These are phyloP conservation scores for Trichonephila clavata DNA, from an alignment of 1,140 invertebrate species.

Conservation along the genomic window DNA sequence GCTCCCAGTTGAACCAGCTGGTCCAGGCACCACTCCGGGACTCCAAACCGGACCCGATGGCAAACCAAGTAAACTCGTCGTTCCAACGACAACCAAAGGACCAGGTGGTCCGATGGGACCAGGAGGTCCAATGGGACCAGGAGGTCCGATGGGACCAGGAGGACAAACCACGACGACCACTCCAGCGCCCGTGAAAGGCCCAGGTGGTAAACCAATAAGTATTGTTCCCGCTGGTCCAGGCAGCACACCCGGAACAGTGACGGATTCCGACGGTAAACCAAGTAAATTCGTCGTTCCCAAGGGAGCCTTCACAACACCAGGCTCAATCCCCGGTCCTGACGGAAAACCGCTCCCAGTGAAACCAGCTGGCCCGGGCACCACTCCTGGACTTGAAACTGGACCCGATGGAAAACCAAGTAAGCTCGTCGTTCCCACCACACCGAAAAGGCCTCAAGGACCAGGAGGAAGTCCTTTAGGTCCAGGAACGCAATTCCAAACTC, in stretches of 20 bases:
- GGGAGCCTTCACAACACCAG: background rate
- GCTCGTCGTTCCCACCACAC: background rate
- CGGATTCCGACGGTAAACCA: conserved; percentile 19
- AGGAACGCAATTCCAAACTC: background rate
- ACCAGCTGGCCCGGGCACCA: conserved; percentile 29
- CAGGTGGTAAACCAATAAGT: conserved; percentile 2
- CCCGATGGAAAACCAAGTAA: background rate
- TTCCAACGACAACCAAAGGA: no score
- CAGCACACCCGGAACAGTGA: conserved; percentile 11
- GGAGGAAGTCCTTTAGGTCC: background rate
- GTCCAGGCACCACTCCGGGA: no score
- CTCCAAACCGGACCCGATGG: no score
- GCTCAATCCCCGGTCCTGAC: conserved; percentile 8
- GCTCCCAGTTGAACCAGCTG: no score
- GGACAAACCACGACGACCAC: background rate
- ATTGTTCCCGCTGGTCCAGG: conserved; percentile 14
- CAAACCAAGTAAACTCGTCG: no score
- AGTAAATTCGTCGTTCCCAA: conserved; percentile 20
- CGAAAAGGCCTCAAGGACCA: background rate
- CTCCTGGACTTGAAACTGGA: conserved; percentile 20
- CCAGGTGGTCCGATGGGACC: no score
- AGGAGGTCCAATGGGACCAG: background rate
- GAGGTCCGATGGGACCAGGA: background rate
- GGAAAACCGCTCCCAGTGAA: conserved; percentile 29
- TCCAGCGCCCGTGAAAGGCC: background rate